phyloP scores from a whole-genome alignment of 2,113 vertebrate genomes.

The Microcebus jonahi region DNA sequence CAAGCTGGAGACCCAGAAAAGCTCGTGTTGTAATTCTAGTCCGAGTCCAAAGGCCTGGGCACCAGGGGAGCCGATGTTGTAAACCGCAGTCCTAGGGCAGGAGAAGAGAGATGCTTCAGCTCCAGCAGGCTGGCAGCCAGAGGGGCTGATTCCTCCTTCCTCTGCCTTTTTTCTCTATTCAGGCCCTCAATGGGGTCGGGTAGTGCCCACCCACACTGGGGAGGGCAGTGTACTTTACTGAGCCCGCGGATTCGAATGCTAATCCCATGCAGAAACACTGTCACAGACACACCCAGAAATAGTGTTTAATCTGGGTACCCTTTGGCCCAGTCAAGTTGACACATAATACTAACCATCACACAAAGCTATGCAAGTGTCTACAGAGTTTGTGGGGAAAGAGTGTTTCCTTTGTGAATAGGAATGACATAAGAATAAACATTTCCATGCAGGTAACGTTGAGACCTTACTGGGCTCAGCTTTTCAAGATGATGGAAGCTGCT shows the following conservation, averaged over 20 bases:
- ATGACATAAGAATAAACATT: not conserved
- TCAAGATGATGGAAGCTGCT: not conserved
- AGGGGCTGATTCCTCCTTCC: not conserved
- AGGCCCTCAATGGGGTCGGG: not conserved
- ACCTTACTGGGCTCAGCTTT: not conserved
- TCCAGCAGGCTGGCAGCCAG: not conserved
- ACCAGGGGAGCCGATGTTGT: not conserved
- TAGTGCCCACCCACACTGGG: not conserved
- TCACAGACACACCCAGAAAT: not conserved
- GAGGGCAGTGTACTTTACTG: not conserved
- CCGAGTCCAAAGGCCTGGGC: not conserved
- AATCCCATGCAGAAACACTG: not conserved
- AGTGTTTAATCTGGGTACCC: not conserved
- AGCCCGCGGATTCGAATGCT: not conserved
- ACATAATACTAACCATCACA: not conserved
- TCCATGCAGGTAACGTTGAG: not conserved
- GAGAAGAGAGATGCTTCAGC: not conserved
- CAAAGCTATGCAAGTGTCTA: not conserved
- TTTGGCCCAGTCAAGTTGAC: not conserved
- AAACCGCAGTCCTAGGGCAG: not conserved
- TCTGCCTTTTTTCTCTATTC: not conserved
- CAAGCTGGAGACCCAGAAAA: not conserved
- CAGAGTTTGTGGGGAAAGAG: not conserved
- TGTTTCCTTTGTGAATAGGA: slow-evolving; percentile 4
- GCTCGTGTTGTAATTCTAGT: not conserved